A percentile compares a stretch with the other conserved stretches of the same genome.
phyloP scores from a whole-genome alignment of 1,140 invertebrate species.

The Bombus polaris region DNA sequence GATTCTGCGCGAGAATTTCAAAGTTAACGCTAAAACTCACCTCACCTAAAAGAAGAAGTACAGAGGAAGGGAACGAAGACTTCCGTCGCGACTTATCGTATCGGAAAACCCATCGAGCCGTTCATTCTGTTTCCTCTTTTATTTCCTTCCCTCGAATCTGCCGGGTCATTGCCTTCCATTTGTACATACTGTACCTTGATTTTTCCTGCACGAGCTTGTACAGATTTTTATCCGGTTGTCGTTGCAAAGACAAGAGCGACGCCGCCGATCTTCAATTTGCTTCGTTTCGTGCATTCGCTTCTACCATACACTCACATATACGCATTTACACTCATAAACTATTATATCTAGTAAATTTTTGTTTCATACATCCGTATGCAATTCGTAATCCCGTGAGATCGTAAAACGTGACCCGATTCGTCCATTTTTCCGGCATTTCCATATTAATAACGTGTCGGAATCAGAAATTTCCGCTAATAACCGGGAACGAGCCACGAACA shows the following conservation, averaged over 20 bases:
- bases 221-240: slow-evolving; percentile 66
- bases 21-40: slow-evolving; percentile 36
- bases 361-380: slow-evolving; percentile 21
- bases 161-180: slow-evolving; percentile 83
- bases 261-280: slow-evolving; percentile 10
- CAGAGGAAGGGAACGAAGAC: slow-evolving; percentile 53
- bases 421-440: slow-evolving; percentile 20
- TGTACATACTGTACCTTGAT: slow-evolving; percentile 72
- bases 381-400: slow-evolving; percentile 13
- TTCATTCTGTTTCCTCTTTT: slow-evolving; percentile 79
- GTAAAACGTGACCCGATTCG: not conserved
- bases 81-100: slow-evolving; percentile 74
- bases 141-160: slow-evolving; percentile 85
- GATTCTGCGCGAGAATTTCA: slow-evolving; percentile 47
- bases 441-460: slow-evolving; percentile 36
- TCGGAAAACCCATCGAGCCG: slow-evolving; percentile 76
- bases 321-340: not conserved
- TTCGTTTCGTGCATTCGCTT: not conserved
- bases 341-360: slow-evolving; percentile 13
- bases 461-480: slow-evolving; percentile 10
- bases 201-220: slow-evolving; percentile 39
- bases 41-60: not conserved
- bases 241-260: slow-evolving; percentile 46
- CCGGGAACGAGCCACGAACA: not conserved
- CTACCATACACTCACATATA: not conserved